Evolutionary conservation across 2,113 vertebrate genomes (phyloP), one percentile per base, ranked within the genome.

Genomic region (Chitala chitala): DNA sequence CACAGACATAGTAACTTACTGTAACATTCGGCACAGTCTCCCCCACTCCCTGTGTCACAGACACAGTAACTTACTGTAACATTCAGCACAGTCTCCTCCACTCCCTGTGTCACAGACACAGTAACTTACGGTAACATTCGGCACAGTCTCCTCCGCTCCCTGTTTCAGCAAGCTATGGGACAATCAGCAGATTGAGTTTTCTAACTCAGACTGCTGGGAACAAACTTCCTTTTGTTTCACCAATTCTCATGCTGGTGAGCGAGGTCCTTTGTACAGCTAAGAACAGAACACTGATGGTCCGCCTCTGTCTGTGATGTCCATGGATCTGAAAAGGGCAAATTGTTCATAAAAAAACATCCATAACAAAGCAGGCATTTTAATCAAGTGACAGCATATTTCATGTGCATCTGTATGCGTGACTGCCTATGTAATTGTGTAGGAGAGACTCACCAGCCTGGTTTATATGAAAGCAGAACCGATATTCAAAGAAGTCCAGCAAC

Each of bases 151-250:
- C 59, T 2, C 56, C 56, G 26, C 56, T 4, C 38, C 20, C 8
- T 44, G 40, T 26, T 33, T n/a, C 15, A 31, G 26, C 10, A 7
- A 17, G 6, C 31, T 26, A 29, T 15, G 20, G 8, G 33, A 63
- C 59, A 9, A 33, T 36, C 20, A n/a, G n/a, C n/a, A n/a, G 22
- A 24, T 66, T 33, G 26, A 40, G 1, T 33, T 40, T 36, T 2
- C 36, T n/a, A 20, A 66, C 40, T 66, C n/a, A 3, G 38, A 48
- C n/a, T 9, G 33, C 20, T 20, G 7, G 38, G 59, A 63, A 63
- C 59, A 66, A 15, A 66, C 40, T 10, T 5, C 8, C 63, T 22
- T 66, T 66, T 66, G 63, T 66, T 24, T 66, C 13, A 63, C 59
- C 29, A 29, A 20, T 20, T 29, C n/a, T 44, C 9, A 33, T 40